These are phyloP conservation scores for Philaethria dido DNA, from an alignment of 2,888 invertebrate species.

Conservation along the genomic window DNA sequence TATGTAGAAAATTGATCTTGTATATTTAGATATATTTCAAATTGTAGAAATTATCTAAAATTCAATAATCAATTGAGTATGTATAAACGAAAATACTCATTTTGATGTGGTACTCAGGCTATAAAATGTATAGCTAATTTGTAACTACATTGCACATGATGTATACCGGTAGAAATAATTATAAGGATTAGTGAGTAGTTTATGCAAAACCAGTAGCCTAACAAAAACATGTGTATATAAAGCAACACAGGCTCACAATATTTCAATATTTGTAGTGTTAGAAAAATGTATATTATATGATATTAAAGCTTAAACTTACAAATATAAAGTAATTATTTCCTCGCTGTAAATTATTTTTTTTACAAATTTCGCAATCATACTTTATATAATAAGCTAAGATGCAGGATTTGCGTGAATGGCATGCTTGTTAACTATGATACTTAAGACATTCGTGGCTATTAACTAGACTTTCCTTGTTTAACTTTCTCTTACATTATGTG, in stretches of 20 bases:
- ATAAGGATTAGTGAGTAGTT: neutral
- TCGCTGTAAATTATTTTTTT: neutral
- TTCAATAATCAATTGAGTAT: constrained; percentile 10
- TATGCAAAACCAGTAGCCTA: neutral
- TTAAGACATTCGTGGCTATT: neutral
- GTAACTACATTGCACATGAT: constrained; percentile 35
- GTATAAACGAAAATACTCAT: constrained; percentile 1
- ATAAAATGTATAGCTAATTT: constrained; percentile 44
- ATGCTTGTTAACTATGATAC: constrained; percentile 11
- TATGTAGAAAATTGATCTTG: constrained; percentile 50
- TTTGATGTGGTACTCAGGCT: constrained; percentile 44
- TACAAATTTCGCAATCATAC: neutral
- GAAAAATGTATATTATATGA: neutral
- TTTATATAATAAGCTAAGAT: neutral
- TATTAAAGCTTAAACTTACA: neutral
- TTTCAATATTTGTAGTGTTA: neutral
- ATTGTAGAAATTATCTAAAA: constrained; percentile 15
- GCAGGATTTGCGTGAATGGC: neutral
- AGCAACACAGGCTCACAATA: neutral
- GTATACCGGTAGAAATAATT: neutral
- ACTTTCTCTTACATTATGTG: neutral
- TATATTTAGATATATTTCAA: constrained; percentile 35
- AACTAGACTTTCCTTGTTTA: neutral
- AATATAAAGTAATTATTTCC: neutral
- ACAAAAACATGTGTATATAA: neutral